Base-by-base conservation (phyloP, 2,113 vertebrate species). In the Mirza zaza region DNA sequence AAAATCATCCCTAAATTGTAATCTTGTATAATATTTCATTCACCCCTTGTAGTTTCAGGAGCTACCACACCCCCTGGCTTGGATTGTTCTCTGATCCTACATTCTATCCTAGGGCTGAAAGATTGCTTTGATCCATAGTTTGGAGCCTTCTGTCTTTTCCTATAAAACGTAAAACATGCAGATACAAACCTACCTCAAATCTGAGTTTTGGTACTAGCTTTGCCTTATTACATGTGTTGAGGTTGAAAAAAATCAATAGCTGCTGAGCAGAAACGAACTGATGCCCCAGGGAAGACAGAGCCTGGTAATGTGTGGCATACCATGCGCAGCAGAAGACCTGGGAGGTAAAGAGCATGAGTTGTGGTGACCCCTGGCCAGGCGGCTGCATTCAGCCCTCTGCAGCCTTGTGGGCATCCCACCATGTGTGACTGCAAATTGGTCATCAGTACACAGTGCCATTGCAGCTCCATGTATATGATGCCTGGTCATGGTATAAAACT, bases 131-230 rank as follows among this genome's bases (percentile, higher is more conserved):
- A 90, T 61, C 48, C n/a, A 63, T 34, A 83, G 18, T 65, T 86
- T 87, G 75, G 48, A 77, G 15, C 88, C 82, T 97, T 71, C 70
- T 70, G 25, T 82, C 81, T 81, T 92, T 93, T 63, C 42, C 89
- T 89, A 52, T 6, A 95, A 29, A 13, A 52, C 29, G 15, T 45
- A 75, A 77, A 85, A 95, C 39, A 76, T 29, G 81, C n/a, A 95
- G 75, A 91, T 82, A 83, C 42, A 83, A 89, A 87, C 15, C 50
- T 34, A 39, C 14, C 92, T 96, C 76, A 61, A 6, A 70, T 82
- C 61, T 95, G 87, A 87, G 52, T 17, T 90, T 63, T 68, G 39
- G 50, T 87, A 29, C 57, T 52, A 45, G 39, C 29, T 86, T 94
- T 96, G 34, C 73, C 73, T 96, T 81, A 42, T 68, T 71, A 39